These are phyloP conservation scores for Eulemur coronatus DNA, from an alignment of 2,797 vertebrate species.

Conservation along the genomic window DNA sequence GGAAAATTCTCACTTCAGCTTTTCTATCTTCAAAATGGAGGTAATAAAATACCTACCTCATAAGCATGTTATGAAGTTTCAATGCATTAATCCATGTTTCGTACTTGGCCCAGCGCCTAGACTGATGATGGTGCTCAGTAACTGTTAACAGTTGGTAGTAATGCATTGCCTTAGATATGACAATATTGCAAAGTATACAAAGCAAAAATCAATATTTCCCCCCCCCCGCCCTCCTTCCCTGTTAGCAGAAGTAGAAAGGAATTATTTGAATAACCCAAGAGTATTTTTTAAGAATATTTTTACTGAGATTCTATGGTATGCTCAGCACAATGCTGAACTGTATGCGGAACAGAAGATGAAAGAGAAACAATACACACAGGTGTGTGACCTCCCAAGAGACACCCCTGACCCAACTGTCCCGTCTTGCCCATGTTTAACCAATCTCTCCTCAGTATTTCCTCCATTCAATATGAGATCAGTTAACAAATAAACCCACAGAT, in stretches of 20 bases:
- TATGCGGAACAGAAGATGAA: not conserved
- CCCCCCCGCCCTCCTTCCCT: not conserved
- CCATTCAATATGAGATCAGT: not conserved
- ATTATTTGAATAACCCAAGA: constrained; percentile 1
- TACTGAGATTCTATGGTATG: not conserved
- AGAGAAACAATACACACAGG: not conserved
- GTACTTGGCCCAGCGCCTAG: not conserved
- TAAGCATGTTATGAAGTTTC: not conserved
- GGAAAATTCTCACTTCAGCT: not conserved
- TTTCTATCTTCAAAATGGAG: not conserved
- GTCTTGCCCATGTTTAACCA: not conserved
- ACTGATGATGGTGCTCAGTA: not conserved
- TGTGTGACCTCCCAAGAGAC: not conserved
- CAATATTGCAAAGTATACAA: not conserved
- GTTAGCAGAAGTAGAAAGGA: not conserved
- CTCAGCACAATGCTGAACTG: not conserved
- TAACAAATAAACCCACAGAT: not conserved
- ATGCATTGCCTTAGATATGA: not conserved
- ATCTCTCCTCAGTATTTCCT: not conserved
- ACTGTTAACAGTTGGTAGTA: not conserved
- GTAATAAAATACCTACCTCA: not conserved
- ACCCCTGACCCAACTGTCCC: not conserved
- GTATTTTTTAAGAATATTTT: not conserved
- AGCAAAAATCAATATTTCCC: not conserved
- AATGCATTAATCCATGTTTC: not conserved